Base-by-base conservation (phyloP, 2,113 vertebrate species). In the Glareola pratincola region DNA sequence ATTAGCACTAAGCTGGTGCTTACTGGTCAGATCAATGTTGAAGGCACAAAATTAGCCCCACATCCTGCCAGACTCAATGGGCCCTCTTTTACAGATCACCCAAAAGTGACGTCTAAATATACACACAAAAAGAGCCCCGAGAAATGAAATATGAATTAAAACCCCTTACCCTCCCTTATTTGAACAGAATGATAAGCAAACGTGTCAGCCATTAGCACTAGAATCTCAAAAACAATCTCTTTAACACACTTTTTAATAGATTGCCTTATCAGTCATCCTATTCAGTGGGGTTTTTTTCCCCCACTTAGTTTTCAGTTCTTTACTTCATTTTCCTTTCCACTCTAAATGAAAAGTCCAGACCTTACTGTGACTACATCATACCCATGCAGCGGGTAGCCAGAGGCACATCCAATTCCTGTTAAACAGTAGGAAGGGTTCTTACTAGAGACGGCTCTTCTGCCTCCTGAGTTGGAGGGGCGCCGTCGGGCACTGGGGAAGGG, bases 361-460 rank as follows among this genome's bases (percentile, higher is more conserved):
- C 96, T 98, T 97, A 97, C 94, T 97, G 94, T 97, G 95, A 95
- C 97, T 98, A 97, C 97, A 96, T 98, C 98, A 97, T 97, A 98
- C 97, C 97, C 98, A 98, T 96, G 97, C 92, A 97, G 97, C 51
- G 93, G 95, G 95, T 96, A 96, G 98, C 96, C 98, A 98, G 97
- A 96, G 95, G 97, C 98, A 98, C 97, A 97, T 98, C 97, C 96
- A 95, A 95, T 97, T 98, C 96, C 97, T 94, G 96, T 88, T 97
- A 98, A 98, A 98, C 97, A 98, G 97, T 98, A 98, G 98, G 97
- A 98, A 98, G 96, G 97, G 96, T 97, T 98, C 98, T 99, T 99
- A 99, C 99, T 99, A 99, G 98, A 98, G 99, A 99, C 88, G 99
- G 99, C 98, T 99, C 99, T 98, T 99, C 99, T 87, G 98, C 99